Base-by-base conservation (phyloP, 2,888 invertebrate species). In the Tenthredo mesomela region DNA sequence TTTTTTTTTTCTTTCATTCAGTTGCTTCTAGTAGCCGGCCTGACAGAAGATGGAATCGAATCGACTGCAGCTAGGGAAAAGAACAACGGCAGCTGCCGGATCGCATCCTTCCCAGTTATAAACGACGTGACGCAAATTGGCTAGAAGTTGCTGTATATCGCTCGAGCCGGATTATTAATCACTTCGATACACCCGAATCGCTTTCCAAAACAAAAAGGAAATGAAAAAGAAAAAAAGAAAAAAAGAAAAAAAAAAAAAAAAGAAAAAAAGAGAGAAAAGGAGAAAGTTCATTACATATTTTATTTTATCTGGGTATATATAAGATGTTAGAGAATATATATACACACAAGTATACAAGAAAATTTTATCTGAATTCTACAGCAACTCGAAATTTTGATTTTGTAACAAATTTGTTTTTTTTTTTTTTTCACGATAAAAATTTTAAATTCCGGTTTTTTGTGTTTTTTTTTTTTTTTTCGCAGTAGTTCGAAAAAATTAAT, bases 61-160 rank as follows among this genome's bases (percentile, higher is more conserved):
- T 25, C 73, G 43, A 71, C 43, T 15, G 43, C 18, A 18, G 18
- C 7, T n/a, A n/a, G 54, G 21, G 37, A 43, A 12, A 40, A 73
- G 73, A 43, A 21, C 73, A 73, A 54, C 54, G 54, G 18, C 73
- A 73, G 73, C 73, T 73, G 73, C 73, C n/a, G 73, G 40, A 73
- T 73, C 73, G 73, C 25, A 43, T 73, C 73, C 47, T 73, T 73
- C 12, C 43, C 73, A 40, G 47, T 73, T 47, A 73, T 73, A 73
- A 73, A 73, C 40, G 43, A 73, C 73, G 21, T 73, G 73, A 73
- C 73, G 73, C 43, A 73, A 73, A 43, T 73, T 73, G 73, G 43
- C 40, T 73, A 9, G 73, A 43, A 73, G 71, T 71, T 5, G n/a
- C 12, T 33, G 25, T 33, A 73, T 43, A 25, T 21, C 43, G n/a